Conservation (phyloP, 2,888 invertebrate species). For the Agriopis marginaria region DNA sequence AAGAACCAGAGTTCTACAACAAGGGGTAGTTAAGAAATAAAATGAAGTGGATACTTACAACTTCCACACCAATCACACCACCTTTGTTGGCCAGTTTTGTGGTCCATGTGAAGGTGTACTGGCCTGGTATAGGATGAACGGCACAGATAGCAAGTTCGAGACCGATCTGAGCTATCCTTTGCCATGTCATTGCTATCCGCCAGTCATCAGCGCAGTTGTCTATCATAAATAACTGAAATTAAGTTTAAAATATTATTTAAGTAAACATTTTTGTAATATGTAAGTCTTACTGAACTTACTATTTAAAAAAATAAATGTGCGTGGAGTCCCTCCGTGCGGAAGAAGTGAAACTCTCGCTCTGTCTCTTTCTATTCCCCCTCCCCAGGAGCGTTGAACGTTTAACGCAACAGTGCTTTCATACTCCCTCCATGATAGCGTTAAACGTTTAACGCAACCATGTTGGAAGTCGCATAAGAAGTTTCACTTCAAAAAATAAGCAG, state of each 20-base stretch:
- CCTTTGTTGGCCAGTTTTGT: constrained; percentile 97
- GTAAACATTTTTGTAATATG: neutral
- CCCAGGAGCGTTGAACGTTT: no score
- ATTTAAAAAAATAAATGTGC: no score
- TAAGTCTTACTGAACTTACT: no score
- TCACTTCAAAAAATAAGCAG: no score
- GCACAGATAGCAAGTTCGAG: constrained; percentile 98
- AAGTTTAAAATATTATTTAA: no score
- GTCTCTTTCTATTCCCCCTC: no score
- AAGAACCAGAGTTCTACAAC: neutral
- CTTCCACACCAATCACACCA: constrained; percentile 88
- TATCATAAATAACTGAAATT: constrained; percentile 98
- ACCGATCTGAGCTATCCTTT: constrained; percentile 96
- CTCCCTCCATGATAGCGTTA: no score
- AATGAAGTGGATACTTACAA: constrained; percentile 71
- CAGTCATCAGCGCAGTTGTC: constrained; percentile 99
- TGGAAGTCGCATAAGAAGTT: no score
- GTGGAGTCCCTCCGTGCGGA: no score
- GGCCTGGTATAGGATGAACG: constrained; percentile 98
- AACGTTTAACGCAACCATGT: no score
- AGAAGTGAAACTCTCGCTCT: no score
- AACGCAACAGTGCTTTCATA: no score
- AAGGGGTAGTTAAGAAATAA: neutral
- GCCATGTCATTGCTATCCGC: constrained; percentile 99
- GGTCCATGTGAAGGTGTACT: constrained; percentile 98